Evolutionary conservation across 2,113 vertebrate genomes (phyloP).

Genomic region (Clarias macrocephalus): DNA sequence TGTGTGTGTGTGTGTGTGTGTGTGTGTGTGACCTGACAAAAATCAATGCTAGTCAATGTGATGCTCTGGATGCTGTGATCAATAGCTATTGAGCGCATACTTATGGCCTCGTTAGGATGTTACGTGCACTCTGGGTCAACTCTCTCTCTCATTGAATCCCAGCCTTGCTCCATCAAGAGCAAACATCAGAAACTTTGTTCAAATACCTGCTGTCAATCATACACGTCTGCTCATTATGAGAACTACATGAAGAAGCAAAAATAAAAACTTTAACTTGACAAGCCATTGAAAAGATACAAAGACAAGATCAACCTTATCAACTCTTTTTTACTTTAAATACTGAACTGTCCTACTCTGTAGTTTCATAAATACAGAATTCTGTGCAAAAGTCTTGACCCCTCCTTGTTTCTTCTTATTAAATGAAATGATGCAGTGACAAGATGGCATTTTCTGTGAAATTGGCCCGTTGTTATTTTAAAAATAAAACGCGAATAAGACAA

Average conservation of each 20-base stretch:
- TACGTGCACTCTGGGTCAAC: not conserved
- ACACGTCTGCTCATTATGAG: not conserved
- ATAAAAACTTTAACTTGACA: not conserved
- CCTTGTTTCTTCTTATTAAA: no score
- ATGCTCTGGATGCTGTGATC: conserved; percentile 30
- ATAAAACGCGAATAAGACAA: not conserved
- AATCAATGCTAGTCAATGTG: conserved; percentile 16
- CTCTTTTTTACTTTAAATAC: not conserved
- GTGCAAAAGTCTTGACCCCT: no score
- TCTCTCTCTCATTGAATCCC: no score
- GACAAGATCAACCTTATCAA: not conserved
- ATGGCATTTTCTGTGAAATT: not conserved
- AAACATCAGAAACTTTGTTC: no score
- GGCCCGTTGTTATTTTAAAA: not conserved
- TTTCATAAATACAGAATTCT: not conserved
- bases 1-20: no score
- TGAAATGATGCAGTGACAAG: not conserved
- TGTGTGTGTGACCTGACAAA: not conserved
- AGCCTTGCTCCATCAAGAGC: no score
- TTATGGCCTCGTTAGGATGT: conserved; percentile 16
- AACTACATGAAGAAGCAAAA: not conserved
- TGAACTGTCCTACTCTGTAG: not conserved
- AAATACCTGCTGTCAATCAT: not conserved
- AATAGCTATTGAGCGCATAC: not conserved
- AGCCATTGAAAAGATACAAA: not conserved